Evolutionary conservation across 2,888 invertebrate species (phyloP).

Genomic region (Zhengitettix transpicula): DNA sequence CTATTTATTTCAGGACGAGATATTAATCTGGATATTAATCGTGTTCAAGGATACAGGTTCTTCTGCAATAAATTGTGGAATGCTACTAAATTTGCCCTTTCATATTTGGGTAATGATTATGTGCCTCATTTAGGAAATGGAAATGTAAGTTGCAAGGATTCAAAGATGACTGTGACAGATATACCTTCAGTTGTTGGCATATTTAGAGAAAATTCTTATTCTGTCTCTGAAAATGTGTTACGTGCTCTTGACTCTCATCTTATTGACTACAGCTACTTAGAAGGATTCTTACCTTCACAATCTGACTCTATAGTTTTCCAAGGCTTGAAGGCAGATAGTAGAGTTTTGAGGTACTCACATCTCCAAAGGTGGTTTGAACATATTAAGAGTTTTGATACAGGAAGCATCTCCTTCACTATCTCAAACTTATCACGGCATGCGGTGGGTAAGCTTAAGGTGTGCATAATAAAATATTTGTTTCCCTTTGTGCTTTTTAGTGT

Average conservation of each 20-base stretch:
- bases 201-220: not conserved
- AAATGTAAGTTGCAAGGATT: conserved; percentile 1
- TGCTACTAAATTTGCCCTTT: conserved; percentile 80
- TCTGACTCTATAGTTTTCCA: conserved; percentile 23
- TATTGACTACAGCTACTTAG: conserved; percentile 25
- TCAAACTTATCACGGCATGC: not conserved
- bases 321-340: conserved; percentile 14
- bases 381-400: conserved; percentile 20
- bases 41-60: conserved; percentile 86
- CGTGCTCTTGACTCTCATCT: conserved; percentile 25
- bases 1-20: conserved; percentile 47
- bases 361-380: conserved; percentile 28
- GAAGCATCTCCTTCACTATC: not conserved
- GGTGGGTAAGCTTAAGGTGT: not conserved
- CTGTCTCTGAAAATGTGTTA: conserved; percentile 1
- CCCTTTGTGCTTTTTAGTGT: too few species aligned
- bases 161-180: too few species aligned
- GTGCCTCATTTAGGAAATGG: conserved; percentile 1
- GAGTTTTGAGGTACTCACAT: conserved; percentile 20
- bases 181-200: not conserved
- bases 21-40: conserved; percentile 88
- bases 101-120: conserved; percentile 20
- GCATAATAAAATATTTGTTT: too few species aligned
- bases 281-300: conserved; percentile 27
- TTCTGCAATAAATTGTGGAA: conserved; percentile 99